phyloP scores from a whole-genome alignment of 2,797 vertebrate genomes.

The Sardinella longiceps region DNA sequence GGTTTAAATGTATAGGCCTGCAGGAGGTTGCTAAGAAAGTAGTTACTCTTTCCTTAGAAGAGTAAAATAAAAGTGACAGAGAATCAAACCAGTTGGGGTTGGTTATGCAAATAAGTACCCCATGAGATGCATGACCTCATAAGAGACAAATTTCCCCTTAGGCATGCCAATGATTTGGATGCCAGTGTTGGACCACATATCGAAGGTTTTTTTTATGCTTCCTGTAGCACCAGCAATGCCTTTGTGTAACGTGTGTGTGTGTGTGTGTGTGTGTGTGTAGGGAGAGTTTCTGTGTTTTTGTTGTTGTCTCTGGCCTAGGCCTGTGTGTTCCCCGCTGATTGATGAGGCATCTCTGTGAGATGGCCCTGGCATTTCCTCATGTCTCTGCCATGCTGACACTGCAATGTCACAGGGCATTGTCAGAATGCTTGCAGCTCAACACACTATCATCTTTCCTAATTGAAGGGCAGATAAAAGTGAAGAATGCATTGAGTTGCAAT shows the following conservation, averaged over 20 bases:
- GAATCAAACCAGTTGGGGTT: not conserved
- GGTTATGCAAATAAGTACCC: not conserved
- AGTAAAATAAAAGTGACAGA: not conserved
- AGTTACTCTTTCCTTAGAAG: not conserved
- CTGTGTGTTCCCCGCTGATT: not conserved
- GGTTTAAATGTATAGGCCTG: too few relatives aligned
- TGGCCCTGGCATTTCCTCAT: conserved; percentile 12
- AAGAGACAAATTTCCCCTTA: not conserved
- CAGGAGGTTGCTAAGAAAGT: too few relatives aligned
- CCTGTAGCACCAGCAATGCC: not conserved
- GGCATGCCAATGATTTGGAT: not conserved
- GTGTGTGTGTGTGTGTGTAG: too few relatives aligned
- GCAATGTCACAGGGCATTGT: not conserved
- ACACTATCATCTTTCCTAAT: not conserved
- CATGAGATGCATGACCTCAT: not conserved
- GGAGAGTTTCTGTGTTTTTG: not conserved
- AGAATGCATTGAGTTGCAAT: not conserved
- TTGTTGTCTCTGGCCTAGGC: not conserved
- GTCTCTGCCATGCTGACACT: not conserved
- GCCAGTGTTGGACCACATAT: not conserved
- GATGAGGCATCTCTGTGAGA: not conserved
- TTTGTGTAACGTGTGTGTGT: not conserved
- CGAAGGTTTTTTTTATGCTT: not conserved
- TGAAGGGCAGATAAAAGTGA: not conserved
- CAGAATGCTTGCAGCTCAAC: not conserved